Evolutionary conservation across 2,797 vertebrate genomes (phyloP).

Genomic region (Decapterus maruadsi): DNA sequence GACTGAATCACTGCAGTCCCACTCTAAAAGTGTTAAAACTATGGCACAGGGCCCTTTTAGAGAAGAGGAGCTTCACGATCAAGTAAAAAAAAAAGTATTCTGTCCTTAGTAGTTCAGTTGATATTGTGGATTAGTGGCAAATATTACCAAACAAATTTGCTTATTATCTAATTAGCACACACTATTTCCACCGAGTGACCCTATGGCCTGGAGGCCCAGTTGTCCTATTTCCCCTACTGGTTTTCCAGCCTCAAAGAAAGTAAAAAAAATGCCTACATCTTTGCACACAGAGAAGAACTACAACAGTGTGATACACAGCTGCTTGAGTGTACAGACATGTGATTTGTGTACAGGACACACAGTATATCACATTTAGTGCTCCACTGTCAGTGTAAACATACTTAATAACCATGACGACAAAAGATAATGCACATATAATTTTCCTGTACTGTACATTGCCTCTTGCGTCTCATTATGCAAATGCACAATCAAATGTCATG

Average conservation of each 20-base stretch:
- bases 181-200: background rate
- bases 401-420: conserved; percentile 15
- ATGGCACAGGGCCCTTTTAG: background rate
- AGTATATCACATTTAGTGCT: conserved; percentile 46
- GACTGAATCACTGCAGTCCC: background rate
- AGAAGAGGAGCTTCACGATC: background rate
- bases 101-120: background rate
- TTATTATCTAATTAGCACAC: conserved; percentile 3
- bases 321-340: background rate
- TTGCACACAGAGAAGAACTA: conserved; percentile 18
- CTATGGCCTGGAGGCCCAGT: background rate
- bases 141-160: background rate
- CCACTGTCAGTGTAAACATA: conserved; percentile 18
- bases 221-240: conserved; percentile 1
- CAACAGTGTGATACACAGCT: background rate
- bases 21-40: background rate
- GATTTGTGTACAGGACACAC: conserved; percentile 25
- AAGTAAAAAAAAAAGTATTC: background rate
- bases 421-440: conserved; percentile 10
- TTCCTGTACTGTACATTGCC: conserved; percentile 17
- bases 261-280: conserved; percentile 11
- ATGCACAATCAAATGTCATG: conserved; percentile 16
- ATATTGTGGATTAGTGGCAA: background rate
- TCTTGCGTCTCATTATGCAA: conserved; percentile 31
- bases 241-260: conserved; percentile 5